Conservation (phyloP, 2,888 invertebrate genomes). For the Ferdinandea cuprea region DNA sequence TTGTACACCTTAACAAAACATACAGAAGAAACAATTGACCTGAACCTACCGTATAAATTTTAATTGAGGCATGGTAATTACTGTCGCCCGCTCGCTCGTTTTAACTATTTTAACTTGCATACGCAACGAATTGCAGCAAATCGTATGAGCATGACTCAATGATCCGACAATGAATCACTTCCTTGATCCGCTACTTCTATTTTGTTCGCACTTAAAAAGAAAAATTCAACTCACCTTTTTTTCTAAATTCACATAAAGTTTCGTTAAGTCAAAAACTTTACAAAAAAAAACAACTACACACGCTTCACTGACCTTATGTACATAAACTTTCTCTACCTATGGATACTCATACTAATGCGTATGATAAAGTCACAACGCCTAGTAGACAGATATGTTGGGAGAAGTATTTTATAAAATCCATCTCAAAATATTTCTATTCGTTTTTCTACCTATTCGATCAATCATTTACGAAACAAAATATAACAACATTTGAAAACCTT, state of each 20-base stretch:
- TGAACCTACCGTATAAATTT: too few relatives aligned
- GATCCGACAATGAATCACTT: too few relatives aligned
- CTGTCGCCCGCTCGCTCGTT: background rate
- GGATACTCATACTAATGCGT: too few relatives aligned
- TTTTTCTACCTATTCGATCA: conserved; percentile 14
- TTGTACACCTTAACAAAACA: too few relatives aligned
- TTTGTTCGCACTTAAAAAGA: too few relatives aligned
- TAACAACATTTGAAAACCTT: background rate
- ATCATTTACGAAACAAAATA: conserved; percentile 21
- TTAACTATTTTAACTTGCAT: too few relatives aligned
- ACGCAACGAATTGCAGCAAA: too few relatives aligned
- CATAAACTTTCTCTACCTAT: background rate
- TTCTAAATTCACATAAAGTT: background rate
- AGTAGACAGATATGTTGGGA: background rate
- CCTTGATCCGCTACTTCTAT: too few relatives aligned
- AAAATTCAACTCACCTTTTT: too few relatives aligned
- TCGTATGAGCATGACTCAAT: too few relatives aligned
- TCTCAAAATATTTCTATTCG: conserved; percentile 2
- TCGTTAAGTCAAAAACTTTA: background rate
- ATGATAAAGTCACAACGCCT: background rate
- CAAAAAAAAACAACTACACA: background rate
- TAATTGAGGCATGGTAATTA: background rate
- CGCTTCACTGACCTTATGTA: background rate
- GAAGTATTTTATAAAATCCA: background rate
- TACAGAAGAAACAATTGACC: too few relatives aligned